A percentile compares a stretch with the other conserved stretches of the same genome.
Conservation (phyloP, 2,888 invertebrate species). For the Tinea trinotella region DNA sequence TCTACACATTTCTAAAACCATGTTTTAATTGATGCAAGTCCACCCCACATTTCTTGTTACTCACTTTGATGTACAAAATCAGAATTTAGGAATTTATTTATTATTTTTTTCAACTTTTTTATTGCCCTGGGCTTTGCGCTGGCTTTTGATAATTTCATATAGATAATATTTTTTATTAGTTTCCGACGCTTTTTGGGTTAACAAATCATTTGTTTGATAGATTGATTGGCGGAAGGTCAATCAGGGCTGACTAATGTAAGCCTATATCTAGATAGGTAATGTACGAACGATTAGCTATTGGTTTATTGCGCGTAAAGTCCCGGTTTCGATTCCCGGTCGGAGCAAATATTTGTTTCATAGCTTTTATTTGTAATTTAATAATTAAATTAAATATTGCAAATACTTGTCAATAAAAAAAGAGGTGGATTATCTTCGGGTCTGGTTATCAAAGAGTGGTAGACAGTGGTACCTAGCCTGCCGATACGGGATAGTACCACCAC, state of each 20-base stretch:
- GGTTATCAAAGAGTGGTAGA: no score
- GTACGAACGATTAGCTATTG: no score
- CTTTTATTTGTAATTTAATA: no score
- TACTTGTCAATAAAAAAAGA: no score
- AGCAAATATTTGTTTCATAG: no score
- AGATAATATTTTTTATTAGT: conserved; percentile 11
- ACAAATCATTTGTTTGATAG: neutral
- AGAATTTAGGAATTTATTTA: conserved; percentile 42
- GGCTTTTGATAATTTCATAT: neutral
- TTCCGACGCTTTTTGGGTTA: neutral
- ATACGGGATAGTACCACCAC: no score
- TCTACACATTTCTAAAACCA: conserved; percentile 32
- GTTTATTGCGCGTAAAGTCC: no score
- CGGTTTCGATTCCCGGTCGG: no score
- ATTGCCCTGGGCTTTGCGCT: neutral
- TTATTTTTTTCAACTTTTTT: neutral
- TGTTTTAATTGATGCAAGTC: conserved; percentile 54
- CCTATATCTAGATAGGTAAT: no score
- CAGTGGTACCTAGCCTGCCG: no score
- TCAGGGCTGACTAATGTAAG: neutral
- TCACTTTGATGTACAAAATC: conserved; percentile 47
- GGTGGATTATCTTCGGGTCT: no score
- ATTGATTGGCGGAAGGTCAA: neutral
- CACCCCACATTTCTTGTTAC: conserved; percentile 34
- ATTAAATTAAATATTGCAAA: no score